A percentile compares a stretch with the other conserved stretches of the same genome.
Conservation (phyloP, 2,888 invertebrate species). For the Entomobrya multifasciata region DNA sequence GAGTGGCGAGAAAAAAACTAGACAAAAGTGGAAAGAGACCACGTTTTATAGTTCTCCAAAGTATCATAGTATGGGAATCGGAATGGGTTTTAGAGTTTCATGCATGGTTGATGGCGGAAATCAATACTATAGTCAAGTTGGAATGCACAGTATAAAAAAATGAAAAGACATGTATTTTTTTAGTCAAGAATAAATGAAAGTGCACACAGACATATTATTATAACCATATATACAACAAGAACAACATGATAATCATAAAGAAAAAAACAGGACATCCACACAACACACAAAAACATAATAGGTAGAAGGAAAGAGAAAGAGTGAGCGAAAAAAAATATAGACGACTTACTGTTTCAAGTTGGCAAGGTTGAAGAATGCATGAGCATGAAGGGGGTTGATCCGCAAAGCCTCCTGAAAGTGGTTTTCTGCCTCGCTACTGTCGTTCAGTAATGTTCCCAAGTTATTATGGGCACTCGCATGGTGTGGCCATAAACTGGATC, state of each 20-base stretch:
- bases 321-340: constrained; percentile 38
- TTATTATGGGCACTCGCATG: constrained; percentile 94
- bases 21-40: constrained; percentile 17
- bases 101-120: constrained; percentile 72
- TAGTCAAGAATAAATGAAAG: no score
- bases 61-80: constrained; percentile 55
- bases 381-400: constrained; percentile 88
- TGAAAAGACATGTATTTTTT: no score
- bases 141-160: constrained; percentile 47
- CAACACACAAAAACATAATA: not conserved
- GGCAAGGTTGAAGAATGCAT: constrained; percentile 92
- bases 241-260: constrained; percentile 34
- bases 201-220: not conserved
- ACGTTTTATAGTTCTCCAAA: constrained; percentile 71
- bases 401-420: constrained; percentile 85
- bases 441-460: constrained; percentile 89
- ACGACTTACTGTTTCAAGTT: constrained; percentile 88
- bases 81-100: constrained; percentile 67
- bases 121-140: constrained; percentile 71
- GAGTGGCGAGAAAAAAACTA: constrained; percentile 12
- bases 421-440: constrained; percentile 86
- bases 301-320: not conserved
- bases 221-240: not conserved
- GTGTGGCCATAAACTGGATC: constrained; percentile 89
- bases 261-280: not conserved